These are phyloP conservation scores for Anas platyrhynchos DNA, from an alignment of 2,113 vertebrate species.

Conservation along the genomic window DNA sequence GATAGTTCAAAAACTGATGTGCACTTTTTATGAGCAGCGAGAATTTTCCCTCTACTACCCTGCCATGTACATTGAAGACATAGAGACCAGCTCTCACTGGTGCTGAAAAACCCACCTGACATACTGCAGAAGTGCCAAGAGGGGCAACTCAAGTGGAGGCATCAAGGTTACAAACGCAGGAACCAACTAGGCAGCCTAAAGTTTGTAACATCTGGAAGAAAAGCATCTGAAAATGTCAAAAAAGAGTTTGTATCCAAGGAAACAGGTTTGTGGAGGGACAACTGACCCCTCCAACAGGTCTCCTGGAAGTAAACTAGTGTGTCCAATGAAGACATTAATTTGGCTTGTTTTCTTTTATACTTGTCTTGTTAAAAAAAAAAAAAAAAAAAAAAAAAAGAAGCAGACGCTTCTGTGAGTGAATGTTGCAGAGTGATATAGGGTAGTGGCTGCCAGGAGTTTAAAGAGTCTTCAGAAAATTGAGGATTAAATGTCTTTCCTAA, in stretches of 20 bases:
- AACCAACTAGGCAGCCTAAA: not conserved
- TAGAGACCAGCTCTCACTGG: not conserved
- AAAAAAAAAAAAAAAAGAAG: not conserved
- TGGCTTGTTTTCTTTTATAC: not conserved
- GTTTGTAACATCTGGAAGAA: not conserved
- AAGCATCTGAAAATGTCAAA: not conserved
- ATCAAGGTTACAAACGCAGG: not conserved
- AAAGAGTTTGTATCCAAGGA: not conserved
- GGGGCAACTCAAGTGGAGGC: fast-evolving
- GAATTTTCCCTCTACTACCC: not conserved
- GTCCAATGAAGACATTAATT: not conserved
- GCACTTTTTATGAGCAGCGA: not conserved
- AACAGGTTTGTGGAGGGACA: not conserved
- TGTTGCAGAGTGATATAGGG: not conserved
- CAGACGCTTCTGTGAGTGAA: not conserved
- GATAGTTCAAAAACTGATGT: not conserved
- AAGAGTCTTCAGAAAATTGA: constrained; percentile 14
- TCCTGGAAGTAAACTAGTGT: not conserved
- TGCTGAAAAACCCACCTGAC: not conserved
- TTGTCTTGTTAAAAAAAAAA: not conserved
- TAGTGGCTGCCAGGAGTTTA: not conserved
- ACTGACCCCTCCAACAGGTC: not conserved
- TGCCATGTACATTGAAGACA: fast-evolving
- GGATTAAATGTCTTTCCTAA: constrained; percentile 30
- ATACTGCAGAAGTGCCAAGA: not conserved